Conservation (phyloP, 2,113 vertebrate genomes). For the Epinephelus fuscoguttatus region DNA sequence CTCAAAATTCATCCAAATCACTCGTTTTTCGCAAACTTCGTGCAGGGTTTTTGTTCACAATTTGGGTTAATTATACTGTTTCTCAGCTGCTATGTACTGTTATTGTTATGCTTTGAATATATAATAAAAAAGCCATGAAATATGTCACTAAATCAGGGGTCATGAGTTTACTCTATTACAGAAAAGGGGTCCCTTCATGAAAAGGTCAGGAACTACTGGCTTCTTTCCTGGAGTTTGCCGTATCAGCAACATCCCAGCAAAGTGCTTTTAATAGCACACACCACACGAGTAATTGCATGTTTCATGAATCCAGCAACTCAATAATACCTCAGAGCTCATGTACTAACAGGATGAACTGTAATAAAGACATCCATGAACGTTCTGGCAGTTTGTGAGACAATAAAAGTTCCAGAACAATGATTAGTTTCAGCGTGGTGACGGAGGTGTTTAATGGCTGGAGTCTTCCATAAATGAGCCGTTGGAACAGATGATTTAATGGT, state of each 20-base stretch:
- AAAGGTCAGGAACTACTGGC: too few relatives aligned
- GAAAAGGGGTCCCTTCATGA: too few relatives aligned
- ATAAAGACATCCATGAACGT: not conserved
- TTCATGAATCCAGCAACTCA: conserved; percentile 4
- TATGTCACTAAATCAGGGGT: too few relatives aligned
- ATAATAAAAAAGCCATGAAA: too few relatives aligned
- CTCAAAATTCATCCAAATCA: too few relatives aligned
- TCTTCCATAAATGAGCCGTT: not conserved
- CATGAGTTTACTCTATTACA: too few relatives aligned
- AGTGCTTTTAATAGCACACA: not conserved
- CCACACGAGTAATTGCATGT: not conserved
- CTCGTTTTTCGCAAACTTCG: too few relatives aligned
- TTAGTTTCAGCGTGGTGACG: not conserved
- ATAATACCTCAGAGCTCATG: not conserved
- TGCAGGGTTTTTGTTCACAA: too few relatives aligned
- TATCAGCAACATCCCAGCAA: not conserved
- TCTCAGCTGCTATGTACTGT: too few relatives aligned
- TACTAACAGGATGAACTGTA: not conserved
- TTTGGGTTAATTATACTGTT: too few relatives aligned
- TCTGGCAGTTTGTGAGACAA: not conserved
- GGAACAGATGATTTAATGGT: conserved; percentile 25
- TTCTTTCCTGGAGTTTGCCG: not conserved
- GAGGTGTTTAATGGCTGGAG: not conserved
- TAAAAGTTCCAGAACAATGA: not conserved
- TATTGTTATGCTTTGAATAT: too few relatives aligned